Conservation (phyloP, 2,113 vertebrate genomes). For the Isichthys henryi region DNA sequence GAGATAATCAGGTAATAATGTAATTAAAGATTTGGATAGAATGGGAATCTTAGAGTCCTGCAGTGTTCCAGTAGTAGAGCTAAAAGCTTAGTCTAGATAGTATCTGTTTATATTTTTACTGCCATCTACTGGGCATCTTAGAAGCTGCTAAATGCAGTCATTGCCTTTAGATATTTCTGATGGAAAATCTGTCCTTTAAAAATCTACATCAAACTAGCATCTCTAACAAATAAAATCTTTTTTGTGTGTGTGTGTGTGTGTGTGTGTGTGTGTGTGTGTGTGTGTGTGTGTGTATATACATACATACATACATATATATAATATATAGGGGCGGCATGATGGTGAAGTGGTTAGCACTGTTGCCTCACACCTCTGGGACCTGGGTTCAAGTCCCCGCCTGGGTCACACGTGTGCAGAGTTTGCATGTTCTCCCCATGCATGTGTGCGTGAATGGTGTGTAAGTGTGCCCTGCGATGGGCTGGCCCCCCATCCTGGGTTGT, state of each 20-base stretch:
- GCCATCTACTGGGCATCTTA: constrained; percentile 37
- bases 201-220: not conserved
- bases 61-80: not conserved
- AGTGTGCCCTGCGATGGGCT: too few relatives aligned
- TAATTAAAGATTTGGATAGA: not conserved
- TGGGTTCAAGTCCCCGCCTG: too few relatives aligned
- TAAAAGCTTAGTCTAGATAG: not conserved
- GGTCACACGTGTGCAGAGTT: too few relatives aligned
- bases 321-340: too few relatives aligned
- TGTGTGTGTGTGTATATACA: too few relatives aligned
- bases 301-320: too few relatives aligned
- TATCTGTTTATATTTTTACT: constrained; percentile 19
- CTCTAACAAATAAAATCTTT: not conserved
- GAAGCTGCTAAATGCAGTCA: constrained; percentile 15
- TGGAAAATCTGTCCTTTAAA: not conserved
- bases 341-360: too few relatives aligned
- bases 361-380: too few relatives aligned
- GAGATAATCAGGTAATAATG: constrained; percentile 8
- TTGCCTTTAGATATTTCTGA: not conserved
- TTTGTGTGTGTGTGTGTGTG: not conserved
- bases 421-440: too few relatives aligned
- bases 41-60: not conserved
- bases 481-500: too few relatives aligned
- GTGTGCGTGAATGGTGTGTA: too few relatives aligned
- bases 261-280: too few relatives aligned